Evolutionary conservation across 37 sponge, comb jelly and placozoan genomes (phyloP), one percentile per base, ranked within the genome.

Genomic region (Beroe ovata): DNA sequence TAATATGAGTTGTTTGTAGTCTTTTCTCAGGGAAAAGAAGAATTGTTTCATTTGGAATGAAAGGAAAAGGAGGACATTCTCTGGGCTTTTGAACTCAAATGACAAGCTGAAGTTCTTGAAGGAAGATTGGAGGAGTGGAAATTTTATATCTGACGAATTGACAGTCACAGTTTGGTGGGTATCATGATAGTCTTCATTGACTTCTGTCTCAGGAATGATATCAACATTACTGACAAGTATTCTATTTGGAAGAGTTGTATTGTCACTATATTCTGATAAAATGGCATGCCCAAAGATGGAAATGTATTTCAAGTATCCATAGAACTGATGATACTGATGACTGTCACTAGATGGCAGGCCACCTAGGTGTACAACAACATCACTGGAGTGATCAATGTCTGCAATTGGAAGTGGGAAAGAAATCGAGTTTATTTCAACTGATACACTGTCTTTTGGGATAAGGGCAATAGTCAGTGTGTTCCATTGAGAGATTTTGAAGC

Each of bases 1-100:
- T 32, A 66, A 66, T 11, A 66, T 66, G 69, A 66, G 69, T 66
- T 66, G 69, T 16, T 66, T 66, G 30, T 66, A 66, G 69, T 66
- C 69, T 66, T 66, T 66, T 66, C 69, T 26, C 35, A 66, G 16
- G 34, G 25, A 33, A 33, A 66, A 66, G 34, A 29, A 66, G 30
- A 34, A 30, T 37, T 66, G 69, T 37, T 30, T 32, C 69, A 66
- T 66, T 16, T 30, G 16, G 16, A 66, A 66, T 33, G 69, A 66
- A 8, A 66, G 69, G 30, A 66, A 66, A 11, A 29, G 69, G 2
- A 66, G 36, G 4, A 66, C 35, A 16, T 66, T 66, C 34, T 66
- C 69, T 14, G 69, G 69, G 34, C 69, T 66, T 33, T 66, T 66
- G 69, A 66, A 66, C 6, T 66, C 69, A 33, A 66, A 66, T 2